A percentile compares a stretch with the other conserved stretches of the same genome.
Evolutionary conservation across 2,888 invertebrate species (phyloP).

Genomic region (Xestoiulus laeticollis): DNA sequence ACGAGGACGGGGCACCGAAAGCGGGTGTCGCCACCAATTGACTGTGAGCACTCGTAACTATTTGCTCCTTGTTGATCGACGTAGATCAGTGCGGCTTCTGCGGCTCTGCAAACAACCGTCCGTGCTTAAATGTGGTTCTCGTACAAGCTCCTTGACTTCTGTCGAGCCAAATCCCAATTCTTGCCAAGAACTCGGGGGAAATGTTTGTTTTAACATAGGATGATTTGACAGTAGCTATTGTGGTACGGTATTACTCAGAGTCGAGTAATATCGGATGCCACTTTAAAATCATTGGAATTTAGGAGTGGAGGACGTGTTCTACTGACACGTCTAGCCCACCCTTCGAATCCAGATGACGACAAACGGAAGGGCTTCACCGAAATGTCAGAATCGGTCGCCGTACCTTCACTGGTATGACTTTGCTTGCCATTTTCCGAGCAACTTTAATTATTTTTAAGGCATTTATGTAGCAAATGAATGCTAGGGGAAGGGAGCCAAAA

Average conservation of each 20-base stretch:
- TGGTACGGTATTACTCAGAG: no score
- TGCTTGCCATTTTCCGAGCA: not conserved
- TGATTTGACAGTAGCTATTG: not conserved
- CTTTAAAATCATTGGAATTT: not conserved
- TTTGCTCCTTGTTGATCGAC: not conserved
- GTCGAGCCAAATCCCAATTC: not conserved
- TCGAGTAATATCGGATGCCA: not conserved
- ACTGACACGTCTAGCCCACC: not conserved
- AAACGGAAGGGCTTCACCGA: not conserved
- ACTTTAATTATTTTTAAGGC: not conserved
- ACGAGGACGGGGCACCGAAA: not conserved
- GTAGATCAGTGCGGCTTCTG: not conserved
- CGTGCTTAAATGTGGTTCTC: not conserved
- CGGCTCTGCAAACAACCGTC: slow-evolving; percentile 7
- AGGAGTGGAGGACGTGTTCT: not conserved
- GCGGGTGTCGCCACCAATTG: not conserved
- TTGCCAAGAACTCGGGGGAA: no score
- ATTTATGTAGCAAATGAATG: no score
- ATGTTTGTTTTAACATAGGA: not conserved
- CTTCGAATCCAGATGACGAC: not conserved
- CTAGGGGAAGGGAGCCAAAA: no score
- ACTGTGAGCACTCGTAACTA: not conserved
- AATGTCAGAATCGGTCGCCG: not conserved
- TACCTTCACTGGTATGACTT: not conserved
- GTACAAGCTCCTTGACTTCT: not conserved